Base-by-base conservation (phyloP, 2,888 invertebrate genomes). In the Phalera bucephala region DNA sequence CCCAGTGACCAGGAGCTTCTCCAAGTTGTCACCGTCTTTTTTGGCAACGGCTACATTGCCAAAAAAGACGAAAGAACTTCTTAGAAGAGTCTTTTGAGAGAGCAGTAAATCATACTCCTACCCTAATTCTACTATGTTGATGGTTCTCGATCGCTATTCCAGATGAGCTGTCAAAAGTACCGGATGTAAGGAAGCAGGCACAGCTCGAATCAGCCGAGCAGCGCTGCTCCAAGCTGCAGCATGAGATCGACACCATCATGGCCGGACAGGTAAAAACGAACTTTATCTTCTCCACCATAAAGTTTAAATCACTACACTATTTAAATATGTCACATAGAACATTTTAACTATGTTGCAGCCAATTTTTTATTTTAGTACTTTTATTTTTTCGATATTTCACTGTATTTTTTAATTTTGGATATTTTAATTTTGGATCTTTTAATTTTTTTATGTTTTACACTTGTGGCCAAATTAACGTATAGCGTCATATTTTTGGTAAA, bases 141-240 rank as follows among this genome's bases (percentile, higher is more conserved):
- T 27, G 8, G 7, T 11, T 12, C 5, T 26, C 2, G 1, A 10
- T 3, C 0, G 1, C 2, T 1, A 14, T 72, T 75, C 2, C 76
- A 90, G 90, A 74, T 43, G 85, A 87, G 48, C 68, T 90, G 5
- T 69, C 80, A 7, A 88, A 89, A 64, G 88, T 88, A 1, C 86
- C 88, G 0, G 89, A 89, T 35, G 84, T 89, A 0, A 64, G 87
- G n/a, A 90, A 88, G 28, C 82, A 85, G 36, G 73, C 80, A 0
- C 80, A 88, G 38, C 61, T 90, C 1, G 89, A 88, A 40, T 78
- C 88, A 0, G 86, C 89, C 0, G 82, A 89, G 33, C 79, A 74
- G 39, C 64, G 90, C 1, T 85, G 86, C 40, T 64, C 75, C 8
- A 80, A 71, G 1, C 56, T 90, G 1, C 86, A 89, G 47, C 80